Base-by-base conservation (phyloP, 1,140 invertebrate species). In the Tyrophagus putrescentiae region DNA sequence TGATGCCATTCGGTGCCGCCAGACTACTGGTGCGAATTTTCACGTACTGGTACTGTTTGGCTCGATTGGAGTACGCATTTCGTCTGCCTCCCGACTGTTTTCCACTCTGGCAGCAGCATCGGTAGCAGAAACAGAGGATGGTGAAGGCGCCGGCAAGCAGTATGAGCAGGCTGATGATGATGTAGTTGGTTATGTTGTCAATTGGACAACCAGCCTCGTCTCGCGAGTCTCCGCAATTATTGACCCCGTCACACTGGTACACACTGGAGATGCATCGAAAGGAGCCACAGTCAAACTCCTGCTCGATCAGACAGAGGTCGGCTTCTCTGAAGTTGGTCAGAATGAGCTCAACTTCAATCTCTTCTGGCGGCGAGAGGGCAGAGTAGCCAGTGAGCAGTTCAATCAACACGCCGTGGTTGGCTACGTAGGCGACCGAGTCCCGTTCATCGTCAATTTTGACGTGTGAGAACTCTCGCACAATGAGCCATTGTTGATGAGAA, bases 41-140 rank as follows among this genome's bases (percentile, higher is more conserved):
- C 3, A 54, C 13, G 39, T 54, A 54, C 27, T 36, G 52, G 27
- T 54, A 54, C 27, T 54, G 52, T 54, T 54, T 54, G n/a, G n/a
- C n/a, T 21, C 6, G 41, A 42, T 42, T 42, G 25, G 4, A 23
- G 25, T 42, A 42, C 3, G 41, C 41, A 31, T 54, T 25, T 16
- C 27, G 27, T n/a, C n/a, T n/a, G n/a, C n/a, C n/a, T n/a, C n/a
- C n/a, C n/a, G n/a, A n/a, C 11, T 33, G 16, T 32, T 54, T 54
- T 3, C 13, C 1, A 36, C 13, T 32, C 3, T 31, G 52, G 25
- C 13, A 54, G 27, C 52, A 54, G 27, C 52, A 54, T 18, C 52
- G 52, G 39, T 54, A 54, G 39, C 52, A 54, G 25, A 54, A 27
- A 23, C 52, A 54, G 18, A 54, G 25, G 3, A 28, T 16, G 25